Conservation (phyloP, 1,140 invertebrate genomes). For the Cephus cinctus region DNA sequence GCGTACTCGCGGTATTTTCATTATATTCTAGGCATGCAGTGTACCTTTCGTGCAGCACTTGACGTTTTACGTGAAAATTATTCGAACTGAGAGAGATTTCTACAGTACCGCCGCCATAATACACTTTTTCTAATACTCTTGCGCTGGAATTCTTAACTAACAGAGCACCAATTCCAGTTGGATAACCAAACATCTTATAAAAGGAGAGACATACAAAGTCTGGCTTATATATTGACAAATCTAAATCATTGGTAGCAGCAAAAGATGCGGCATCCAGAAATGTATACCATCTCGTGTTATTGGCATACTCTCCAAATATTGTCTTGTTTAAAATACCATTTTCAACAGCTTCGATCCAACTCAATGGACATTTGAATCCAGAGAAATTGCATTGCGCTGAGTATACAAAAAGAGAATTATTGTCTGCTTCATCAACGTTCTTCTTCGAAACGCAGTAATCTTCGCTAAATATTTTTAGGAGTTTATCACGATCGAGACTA, state of each 20-base stretch:
- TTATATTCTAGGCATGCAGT: neutral
- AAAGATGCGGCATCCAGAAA: conserved; percentile 85
- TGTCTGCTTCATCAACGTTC: conserved; percentile 26
- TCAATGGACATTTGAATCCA: conserved; percentile 83
- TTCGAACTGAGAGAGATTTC: conserved; percentile 72
- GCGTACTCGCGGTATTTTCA: neutral
- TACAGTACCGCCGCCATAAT: conserved; percentile 92
- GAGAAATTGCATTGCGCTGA: conserved; percentile 95
- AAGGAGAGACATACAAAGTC: conserved; percentile 94
- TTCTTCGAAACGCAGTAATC: conserved; percentile 8
- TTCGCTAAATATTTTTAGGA: conserved; percentile 49
- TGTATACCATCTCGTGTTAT: conserved; percentile 71
- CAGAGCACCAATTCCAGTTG: conserved; percentile 89
- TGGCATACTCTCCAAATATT: conserved; percentile 36
- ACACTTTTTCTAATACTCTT: conserved; percentile 68
- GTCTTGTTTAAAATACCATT: conserved; percentile 59
- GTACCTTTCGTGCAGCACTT: conserved; percentile 71
- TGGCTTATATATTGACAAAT: conserved; percentile 71
- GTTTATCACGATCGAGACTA: conserved; percentile 56
- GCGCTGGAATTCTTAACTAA: conserved; percentile 72
- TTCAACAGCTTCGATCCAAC: conserved; percentile 70
- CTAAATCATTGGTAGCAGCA: conserved; percentile 75
- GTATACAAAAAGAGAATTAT: conserved; percentile 77
- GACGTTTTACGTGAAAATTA: conserved; percentile 69
- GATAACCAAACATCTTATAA: conserved; percentile 98